A percentile compares a stretch with the other conserved stretches of the same genome.
These are phyloP conservation scores for Ophion ellenae DNA, from an alignment of 2,888 invertebrate genomes.

Conservation along the genomic window DNA sequence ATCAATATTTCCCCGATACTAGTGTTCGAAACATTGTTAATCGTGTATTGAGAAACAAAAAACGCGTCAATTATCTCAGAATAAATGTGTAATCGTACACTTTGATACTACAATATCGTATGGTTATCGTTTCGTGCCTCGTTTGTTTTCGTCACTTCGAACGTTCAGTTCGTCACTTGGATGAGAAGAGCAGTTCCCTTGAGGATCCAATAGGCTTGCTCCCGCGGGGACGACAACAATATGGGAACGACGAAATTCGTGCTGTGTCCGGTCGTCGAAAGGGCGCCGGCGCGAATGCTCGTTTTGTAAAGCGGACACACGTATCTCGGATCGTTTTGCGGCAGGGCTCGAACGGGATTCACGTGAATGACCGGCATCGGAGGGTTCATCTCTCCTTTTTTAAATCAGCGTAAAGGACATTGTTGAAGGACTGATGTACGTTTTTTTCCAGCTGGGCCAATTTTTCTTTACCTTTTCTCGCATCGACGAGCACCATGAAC, in stretches of 20 bases:
- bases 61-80: slow-evolving; percentile 4
- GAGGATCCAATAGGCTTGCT: slow-evolving; percentile 93
- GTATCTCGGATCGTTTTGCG: slow-evolving; percentile 88
- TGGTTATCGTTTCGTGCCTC: too few relatives aligned
- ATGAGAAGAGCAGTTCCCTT: slow-evolving; percentile 95
- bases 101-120: slow-evolving; percentile 5
- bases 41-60: background rate
- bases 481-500: slow-evolving; percentile 89
- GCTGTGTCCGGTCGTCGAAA: slow-evolving; percentile 96
- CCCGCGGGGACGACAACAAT: slow-evolving; percentile 87
- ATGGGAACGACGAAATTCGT: slow-evolving; percentile 95
- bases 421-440: background rate
- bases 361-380: slow-evolving; percentile 89
- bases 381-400: slow-evolving; percentile 89
- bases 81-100: slow-evolving; percentile 27
- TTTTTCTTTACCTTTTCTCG: slow-evolving; percentile 87
- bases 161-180: slow-evolving; percentile 89
- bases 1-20: slow-evolving; percentile 18
- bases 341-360: slow-evolving; percentile 87
- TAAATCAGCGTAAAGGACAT: background rate
- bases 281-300: slow-evolving; percentile 92
- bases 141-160: background rate
- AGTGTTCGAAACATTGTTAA: slow-evolving; percentile 31
- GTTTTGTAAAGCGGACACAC: slow-evolving; percentile 95
- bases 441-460: slow-evolving; percentile 21